Conservation (phyloP, 2,797 vertebrate species). For the Botia almorhae region DNA sequence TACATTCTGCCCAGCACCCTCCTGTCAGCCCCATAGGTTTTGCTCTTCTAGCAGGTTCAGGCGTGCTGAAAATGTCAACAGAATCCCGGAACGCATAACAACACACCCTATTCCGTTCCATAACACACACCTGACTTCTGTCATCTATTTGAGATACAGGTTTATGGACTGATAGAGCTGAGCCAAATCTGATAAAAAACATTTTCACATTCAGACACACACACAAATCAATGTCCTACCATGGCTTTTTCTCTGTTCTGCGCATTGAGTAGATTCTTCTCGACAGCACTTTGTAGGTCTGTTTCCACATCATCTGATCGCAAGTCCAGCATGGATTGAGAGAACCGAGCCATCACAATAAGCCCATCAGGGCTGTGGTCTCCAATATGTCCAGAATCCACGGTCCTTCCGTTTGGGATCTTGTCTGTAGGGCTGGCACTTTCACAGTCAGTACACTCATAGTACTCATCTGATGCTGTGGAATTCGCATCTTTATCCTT, state of each 20-base stretch:
- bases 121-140: conserved; percentile 41
- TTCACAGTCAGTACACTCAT: conserved; percentile 74
- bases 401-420: conserved; percentile 69
- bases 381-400: conserved; percentile 63
- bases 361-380: conserved; percentile 73
- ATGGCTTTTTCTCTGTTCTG: conserved; percentile 71
- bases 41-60: conserved; percentile 22
- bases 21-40: conserved; percentile 1
- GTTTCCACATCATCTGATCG: conserved; percentile 67
- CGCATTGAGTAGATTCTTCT: conserved; percentile 63
- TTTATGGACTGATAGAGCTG: conserved; percentile 15
- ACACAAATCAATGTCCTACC: conserved; percentile 62
- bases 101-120: conserved; percentile 33
- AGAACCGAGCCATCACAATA: conserved; percentile 83
- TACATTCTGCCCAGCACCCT: neutral
- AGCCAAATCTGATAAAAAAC: conserved; percentile 41
- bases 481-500: conserved; percentile 81
- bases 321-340: conserved; percentile 82
- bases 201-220: conserved; percentile 34
- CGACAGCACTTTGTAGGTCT: conserved; percentile 73
- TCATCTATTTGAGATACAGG: conserved; percentile 40
- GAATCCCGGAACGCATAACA: neutral
- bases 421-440: conserved; percentile 9
- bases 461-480: conserved; percentile 88
- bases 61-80: conserved; percentile 37